Base-by-base conservation (phyloP, 2,113 vertebrate genomes). In the Pipa parva region DNA sequence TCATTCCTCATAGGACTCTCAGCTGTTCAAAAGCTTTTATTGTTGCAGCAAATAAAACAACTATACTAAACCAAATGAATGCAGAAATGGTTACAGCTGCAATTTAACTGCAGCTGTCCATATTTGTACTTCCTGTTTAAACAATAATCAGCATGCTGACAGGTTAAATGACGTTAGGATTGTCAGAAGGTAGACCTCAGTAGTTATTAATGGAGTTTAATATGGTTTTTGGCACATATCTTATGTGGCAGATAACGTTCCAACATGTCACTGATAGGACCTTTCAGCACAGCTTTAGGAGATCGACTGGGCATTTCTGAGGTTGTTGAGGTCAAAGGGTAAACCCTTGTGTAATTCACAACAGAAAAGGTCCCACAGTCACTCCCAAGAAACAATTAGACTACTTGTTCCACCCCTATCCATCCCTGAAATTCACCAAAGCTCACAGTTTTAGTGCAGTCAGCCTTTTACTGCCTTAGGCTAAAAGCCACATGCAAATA, bases 281-380 rank as follows among this genome's bases (percentile, higher is more conserved):
- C 83, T 84, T 86, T 84, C 79, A 79, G 76, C 75, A 74, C 73
- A 76, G 80, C 80, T 83, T 80, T 79, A 79, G 75, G 81, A 81
- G 82, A 75, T 73, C 79, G 76, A 80, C 77, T 82, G 82, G 81
- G 78, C 87, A 80, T 74, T 78, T 85, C 84, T 0, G 76, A 77
- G 73, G 77, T 83, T 83, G 83, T 80, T 78, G 74, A 84, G 85
- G 87, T 89, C 86, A 88, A 88, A 89, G 88, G 85, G 85, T 81
- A 85, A 84, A 88, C 81, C 82, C 82, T 77, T 86, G 83, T 85
- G 85, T 90, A 90, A 90, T 89, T 87, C 85, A 84, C 84, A 87
- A 84, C 86, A 89, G 84, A 84, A 84, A 80, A 80, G 85, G 84
- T 88, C 88, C 85, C 84, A 88, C 81, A 83, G 83, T 88, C 85